Evolutionary conservation across 2,888 invertebrate genomes (phyloP).

Genomic region (Luperina testacea): DNA sequence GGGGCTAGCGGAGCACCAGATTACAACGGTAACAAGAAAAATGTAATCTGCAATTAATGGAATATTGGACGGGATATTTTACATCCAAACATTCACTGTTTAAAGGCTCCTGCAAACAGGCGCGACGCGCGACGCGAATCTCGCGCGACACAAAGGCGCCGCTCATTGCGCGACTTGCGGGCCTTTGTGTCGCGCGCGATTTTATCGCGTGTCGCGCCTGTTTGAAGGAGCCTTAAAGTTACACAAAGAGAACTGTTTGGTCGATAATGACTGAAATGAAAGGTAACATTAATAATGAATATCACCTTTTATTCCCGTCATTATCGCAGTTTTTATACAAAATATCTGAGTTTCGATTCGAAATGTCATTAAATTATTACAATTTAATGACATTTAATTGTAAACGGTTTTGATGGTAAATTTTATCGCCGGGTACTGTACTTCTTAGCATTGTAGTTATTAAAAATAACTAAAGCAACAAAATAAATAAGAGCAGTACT

Average conservation of each 20-base stretch:
- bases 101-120: no score
- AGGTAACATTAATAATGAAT: neutral
- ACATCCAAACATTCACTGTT: neutral
- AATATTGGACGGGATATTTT: constrained; percentile 7
- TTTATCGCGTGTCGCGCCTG: no score
- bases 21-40: constrained; percentile 21
- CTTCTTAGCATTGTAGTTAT: neutral
- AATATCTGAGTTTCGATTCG: neutral
- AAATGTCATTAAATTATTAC: no score
- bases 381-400: neutral
- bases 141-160: no score
- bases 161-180: no score
- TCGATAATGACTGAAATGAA: neutral
- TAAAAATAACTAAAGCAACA: no score
- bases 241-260: neutral
- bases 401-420: neutral
- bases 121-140: no score
- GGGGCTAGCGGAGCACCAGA: neutral
- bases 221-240: no score
- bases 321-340: neutral
- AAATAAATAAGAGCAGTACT: no score
- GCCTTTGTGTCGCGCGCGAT: no score
- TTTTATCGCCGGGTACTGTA: no score
- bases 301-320: neutral
- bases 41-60: constrained; percentile 11